Base-by-base conservation (phyloP, 1,140 invertebrate genomes). In the Scaptomyza hsui region DNA sequence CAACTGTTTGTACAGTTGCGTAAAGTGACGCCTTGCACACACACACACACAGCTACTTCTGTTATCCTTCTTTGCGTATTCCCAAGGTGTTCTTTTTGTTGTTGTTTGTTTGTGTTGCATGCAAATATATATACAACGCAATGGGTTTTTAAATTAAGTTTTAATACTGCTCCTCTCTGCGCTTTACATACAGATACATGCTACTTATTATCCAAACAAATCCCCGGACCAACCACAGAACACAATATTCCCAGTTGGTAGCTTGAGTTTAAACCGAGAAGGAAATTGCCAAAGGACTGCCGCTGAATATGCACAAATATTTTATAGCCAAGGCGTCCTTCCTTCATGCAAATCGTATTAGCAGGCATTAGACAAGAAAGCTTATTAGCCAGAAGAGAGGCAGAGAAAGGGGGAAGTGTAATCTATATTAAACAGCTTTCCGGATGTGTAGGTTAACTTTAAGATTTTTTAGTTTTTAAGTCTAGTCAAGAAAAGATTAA, bases 1-100 rank as follows among this genome's bases (percentile, higher is more conserved):
- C 57, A 69, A 68, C 82, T 88, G 78, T 88, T 86, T 86, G 82
- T 88, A 88, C 82, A 88, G 82, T 88, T 88, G 83, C 78, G 82
- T 81, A 76, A 77, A 80, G 63, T 85, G 61, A 82, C 79, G 74
- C 65, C 73, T 56, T 63, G 71, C 74, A 29, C 26, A 29, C 26
- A 29, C 26, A 29, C 26, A 29, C 6, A 29, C 45, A 62, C n/a
- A 44, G 19, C 10, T 19, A 29, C 26, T 15, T 10, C 51, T 26
- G 59, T n/a, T 59, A 55, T 45, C 16, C 47, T 37, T 47, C 47
- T 37, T 47, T 55, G 18, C 32, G 9, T 18, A 21, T 52, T 60
- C 37, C 29, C 49, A 51, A 37, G 13, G 35, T 53, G 51, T 41
- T 12, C 32, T 37, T 37, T 47, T 35, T 52, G 26, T 29, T 29